These are phyloP conservation scores for Aphodius granarius DNA, from an alignment of 2,888 invertebrate genomes.

Conservation along the genomic window DNA sequence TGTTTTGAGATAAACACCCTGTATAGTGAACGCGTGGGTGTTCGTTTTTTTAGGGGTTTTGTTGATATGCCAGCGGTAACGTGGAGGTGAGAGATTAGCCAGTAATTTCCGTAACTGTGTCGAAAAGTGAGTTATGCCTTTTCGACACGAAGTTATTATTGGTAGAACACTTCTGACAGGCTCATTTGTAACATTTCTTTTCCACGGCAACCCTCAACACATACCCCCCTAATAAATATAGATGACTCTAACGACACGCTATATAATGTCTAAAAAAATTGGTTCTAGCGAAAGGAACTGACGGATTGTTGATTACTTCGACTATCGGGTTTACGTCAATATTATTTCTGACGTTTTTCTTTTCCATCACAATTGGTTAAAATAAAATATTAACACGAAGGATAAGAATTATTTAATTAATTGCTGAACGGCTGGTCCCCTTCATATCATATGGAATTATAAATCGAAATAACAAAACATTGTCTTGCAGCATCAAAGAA, in stretches of 20 bases:
- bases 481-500: conserved; percentile 46
- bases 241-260: conserved; percentile 17
- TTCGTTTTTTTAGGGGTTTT: conserved; percentile 3
- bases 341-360: neutral
- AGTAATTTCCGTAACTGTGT: conserved; percentile 53
- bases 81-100: conserved; percentile 34
- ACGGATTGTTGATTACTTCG: neutral
- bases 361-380: too few species aligned
- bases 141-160: conserved; percentile 55
- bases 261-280: conserved; percentile 5
- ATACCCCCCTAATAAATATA: conserved; percentile 24
- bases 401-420: too few species aligned
- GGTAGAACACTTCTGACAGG: conserved; percentile 52
- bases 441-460: conserved; percentile 34
- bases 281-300: neutral
- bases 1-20: too few species aligned
- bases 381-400: too few species aligned
- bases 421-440: neutral
- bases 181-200: conserved; percentile 49
- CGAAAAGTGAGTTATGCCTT: conserved; percentile 53
- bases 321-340: neutral
- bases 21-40: neutral
- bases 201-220: conserved; percentile 18
- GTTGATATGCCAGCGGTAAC: conserved; percentile 11
- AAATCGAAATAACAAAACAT: conserved; percentile 45